Conservation (phyloP, 1,140 invertebrate genomes). For the Acromyrmex echinatior region DNA sequence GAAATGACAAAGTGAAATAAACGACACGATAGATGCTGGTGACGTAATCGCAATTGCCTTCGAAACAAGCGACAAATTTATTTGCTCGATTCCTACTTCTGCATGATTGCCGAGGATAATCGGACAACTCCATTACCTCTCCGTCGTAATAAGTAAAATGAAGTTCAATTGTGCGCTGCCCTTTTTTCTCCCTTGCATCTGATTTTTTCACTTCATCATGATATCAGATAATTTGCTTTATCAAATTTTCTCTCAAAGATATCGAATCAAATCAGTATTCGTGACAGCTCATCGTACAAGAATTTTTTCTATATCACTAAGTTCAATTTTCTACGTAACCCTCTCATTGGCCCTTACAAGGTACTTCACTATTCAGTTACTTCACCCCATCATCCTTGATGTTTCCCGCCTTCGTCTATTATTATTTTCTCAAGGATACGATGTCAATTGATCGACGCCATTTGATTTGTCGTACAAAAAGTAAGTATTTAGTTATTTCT, state of each 20-base stretch:
- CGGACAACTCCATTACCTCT: background rate
- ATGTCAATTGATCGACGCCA: background rate
- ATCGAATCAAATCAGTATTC: constrained; percentile 22
- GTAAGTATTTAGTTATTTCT: background rate
- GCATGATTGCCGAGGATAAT: background rate
- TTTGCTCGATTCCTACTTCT: background rate
- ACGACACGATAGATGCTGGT: constrained; percentile 18
- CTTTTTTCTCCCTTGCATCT: background rate
- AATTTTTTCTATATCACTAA: background rate
- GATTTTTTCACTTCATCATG: constrained; percentile 11
- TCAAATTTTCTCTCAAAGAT: background rate
- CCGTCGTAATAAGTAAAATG: constrained; percentile 26
- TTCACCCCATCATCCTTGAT: background rate
- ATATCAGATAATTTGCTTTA: constrained; percentile 14
- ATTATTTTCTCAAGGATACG: constrained; percentile 21
- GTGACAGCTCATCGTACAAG: background rate
- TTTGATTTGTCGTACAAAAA: background rate
- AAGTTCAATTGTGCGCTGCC: background rate
- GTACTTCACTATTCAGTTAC: background rate
- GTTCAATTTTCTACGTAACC: constrained; percentile 7
- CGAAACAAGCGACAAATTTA: constrained; percentile 25
- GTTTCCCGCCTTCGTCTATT: background rate
- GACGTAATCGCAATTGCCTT: constrained; percentile 22
- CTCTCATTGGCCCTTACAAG: constrained; percentile 18
- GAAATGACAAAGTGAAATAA: constrained; percentile 53